Evolutionary conservation across 1,140 invertebrate genomes (phyloP).

Genomic region (Aricia agestis): DNA sequence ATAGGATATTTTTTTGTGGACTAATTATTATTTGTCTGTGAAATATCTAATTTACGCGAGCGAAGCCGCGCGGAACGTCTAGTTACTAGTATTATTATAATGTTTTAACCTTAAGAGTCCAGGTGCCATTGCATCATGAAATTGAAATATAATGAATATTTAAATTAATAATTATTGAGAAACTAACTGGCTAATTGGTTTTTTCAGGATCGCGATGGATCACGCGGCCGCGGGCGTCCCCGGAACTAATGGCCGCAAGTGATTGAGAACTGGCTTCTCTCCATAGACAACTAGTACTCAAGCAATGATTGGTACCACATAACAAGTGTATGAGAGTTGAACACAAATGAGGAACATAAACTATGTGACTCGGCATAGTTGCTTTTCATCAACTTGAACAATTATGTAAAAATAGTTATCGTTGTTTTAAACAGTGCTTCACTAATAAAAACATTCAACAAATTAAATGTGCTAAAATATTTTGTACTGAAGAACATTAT

Average conservation of each 20-base stretch:
- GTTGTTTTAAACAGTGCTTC: conserved; percentile 74
- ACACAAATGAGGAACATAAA: conserved; percentile 48
- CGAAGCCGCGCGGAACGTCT: no score
- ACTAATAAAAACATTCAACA: conserved; percentile 70
- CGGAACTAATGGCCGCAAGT: conserved; percentile 58
- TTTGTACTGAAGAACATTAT: conserved; percentile 70
- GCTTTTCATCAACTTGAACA: conserved; percentile 59
- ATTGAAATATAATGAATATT: no score
- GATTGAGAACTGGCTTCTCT: conserved; percentile 70
- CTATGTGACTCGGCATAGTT: conserved; percentile 34
- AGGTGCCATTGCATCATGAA: no score
- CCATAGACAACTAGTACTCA: conserved; percentile 71
- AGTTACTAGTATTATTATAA: no score
- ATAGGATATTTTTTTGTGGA: no score
- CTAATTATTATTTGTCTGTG: no score
- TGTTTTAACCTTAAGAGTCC: no score
- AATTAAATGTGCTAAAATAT: conserved; percentile 74
- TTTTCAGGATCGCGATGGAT: conserved; percentile 70
- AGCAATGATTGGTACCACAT: conserved; percentile 65
- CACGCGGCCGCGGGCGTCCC: conserved; percentile 63
- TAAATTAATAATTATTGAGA: no score
- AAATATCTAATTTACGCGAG: no score
- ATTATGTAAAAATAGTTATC: conserved; percentile 63
- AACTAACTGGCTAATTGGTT: neutral
- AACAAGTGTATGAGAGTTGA: conserved; percentile 48